phyloP scores from a whole-genome alignment of 2,888 invertebrate genomes.

The Macaria liturata region DNA sequence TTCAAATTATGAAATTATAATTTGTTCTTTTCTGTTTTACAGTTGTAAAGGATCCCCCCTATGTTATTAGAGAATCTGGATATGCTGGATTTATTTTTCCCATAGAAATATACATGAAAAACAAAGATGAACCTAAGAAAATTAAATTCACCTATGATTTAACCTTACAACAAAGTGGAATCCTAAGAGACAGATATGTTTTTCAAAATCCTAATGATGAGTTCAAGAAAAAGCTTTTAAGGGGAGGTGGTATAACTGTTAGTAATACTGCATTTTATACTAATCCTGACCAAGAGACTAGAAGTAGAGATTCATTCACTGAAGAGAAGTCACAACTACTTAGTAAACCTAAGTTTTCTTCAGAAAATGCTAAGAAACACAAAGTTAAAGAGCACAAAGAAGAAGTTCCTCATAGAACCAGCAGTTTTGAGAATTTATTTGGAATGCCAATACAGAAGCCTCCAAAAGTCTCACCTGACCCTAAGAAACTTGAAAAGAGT shows the following conservation, averaged over 20 bases:
- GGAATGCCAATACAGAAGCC: constrained; percentile 92
- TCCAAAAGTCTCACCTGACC: constrained; percentile 87
- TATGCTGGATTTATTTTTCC: constrained; percentile 96
- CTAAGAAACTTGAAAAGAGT: constrained; percentile 78
- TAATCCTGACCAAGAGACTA: constrained; percentile 80
- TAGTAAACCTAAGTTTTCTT: constrained; percentile 88
- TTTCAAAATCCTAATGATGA: constrained; percentile 95
- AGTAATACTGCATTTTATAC: constrained; percentile 72
- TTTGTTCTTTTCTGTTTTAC: constrained; percentile 52
- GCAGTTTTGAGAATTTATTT: constrained; percentile 91
- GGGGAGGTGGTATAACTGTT: constrained; percentile 90
- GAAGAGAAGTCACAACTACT: constrained; percentile 85
- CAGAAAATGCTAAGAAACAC: constrained; percentile 83
- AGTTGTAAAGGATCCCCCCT: constrained; percentile 96
- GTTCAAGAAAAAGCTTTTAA: constrained; percentile 92
- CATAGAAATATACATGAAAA: constrained; percentile 94
- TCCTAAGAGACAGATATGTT: constrained; percentile 91
- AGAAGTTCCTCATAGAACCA: constrained; percentile 81
- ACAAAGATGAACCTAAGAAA: constrained; percentile 95
- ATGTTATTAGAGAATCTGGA: constrained; percentile 94
- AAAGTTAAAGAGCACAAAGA: constrained; percentile 82
- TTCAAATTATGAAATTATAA: neutral
- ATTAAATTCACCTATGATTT: constrained; percentile 94
- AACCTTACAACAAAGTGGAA: constrained; percentile 89
- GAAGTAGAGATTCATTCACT: constrained; percentile 82